Percentiles rank a stretch among this genome's conserved stretches.
Evolutionary conservation across 2,113 vertebrate species (phyloP).

Genomic region (Tamias sibiricus): DNA sequence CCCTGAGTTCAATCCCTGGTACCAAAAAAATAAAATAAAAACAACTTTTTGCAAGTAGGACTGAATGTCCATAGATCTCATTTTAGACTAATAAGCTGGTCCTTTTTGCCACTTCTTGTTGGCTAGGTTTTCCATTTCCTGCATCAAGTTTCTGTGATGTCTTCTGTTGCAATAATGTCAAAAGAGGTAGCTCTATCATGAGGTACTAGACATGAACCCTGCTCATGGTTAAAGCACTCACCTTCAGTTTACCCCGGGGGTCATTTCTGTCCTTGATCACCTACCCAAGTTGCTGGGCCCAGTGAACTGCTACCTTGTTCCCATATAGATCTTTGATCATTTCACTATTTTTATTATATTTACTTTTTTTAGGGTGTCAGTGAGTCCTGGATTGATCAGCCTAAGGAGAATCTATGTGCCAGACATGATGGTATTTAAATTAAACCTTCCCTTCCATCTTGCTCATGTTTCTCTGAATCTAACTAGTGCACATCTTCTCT

Average conservation of each 20-base stretch:
- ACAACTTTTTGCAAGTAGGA: conserved; percentile 30
- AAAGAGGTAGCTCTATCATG: not conserved
- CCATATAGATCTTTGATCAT: not conserved
- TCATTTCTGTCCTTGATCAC: not conserved
- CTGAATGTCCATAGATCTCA: not conserved
- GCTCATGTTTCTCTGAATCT: not conserved
- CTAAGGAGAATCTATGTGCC: not conserved
- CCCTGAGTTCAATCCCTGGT: too few species aligned
- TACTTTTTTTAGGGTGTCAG: not conserved
- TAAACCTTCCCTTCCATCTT: not conserved
- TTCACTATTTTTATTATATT: not conserved
- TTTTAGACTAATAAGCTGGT: not conserved
- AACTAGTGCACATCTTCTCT: not conserved
- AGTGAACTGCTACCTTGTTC: not conserved
- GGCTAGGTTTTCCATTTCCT: conserved; percentile 21
- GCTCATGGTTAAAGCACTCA: not conserved
- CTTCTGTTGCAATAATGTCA: not conserved
- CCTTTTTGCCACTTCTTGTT: not conserved
- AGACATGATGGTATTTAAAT: not conserved
- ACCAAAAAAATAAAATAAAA: too few species aligned
- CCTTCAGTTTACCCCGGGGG: not conserved
- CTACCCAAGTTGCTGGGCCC: not conserved
- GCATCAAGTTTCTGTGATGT: not conserved
- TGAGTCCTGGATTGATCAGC: not conserved
- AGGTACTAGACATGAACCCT: not conserved